A percentile compares a stretch with the other conserved stretches of the same genome.
Evolutionary conservation across 2,888 invertebrate species (phyloP).

Genomic region (Lasius platythorax): DNA sequence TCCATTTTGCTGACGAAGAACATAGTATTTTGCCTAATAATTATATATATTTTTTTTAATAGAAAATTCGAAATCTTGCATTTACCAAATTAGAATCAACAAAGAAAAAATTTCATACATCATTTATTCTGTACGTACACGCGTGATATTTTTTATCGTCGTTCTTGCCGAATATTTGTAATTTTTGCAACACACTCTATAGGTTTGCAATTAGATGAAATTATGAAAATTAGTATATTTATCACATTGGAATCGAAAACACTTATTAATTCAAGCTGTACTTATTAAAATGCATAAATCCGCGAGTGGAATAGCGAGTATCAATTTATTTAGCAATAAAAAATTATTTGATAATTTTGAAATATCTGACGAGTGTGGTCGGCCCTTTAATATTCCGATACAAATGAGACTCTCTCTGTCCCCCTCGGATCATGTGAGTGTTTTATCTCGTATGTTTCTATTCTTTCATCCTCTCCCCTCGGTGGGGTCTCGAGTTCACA

Average conservation of each 20-base stretch:
- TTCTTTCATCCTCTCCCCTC: conserved; percentile 15
- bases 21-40: background rate
- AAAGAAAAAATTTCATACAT: background rate
- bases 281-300: background rate
- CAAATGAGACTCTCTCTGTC: background rate
- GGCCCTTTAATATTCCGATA: background rate
- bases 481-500: conserved; percentile 68
- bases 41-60: background rate
- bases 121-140: background rate
- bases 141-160: background rate
- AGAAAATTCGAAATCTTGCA: background rate
- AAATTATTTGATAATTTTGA: background rate
- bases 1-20: background rate
- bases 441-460: conserved; percentile 62
- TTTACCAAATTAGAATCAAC: background rate
- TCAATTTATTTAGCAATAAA: background rate
- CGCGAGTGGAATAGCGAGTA: no score
- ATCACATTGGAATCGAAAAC: background rate
- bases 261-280: background rate
- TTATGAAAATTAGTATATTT: background rate
- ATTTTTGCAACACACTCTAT: background rate
- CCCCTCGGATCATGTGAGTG: conserved; percentile 64
- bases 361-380: background rate
- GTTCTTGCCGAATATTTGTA: background rate
- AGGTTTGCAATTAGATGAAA: background rate